Evolutionary conservation across 2,113 vertebrate genomes (phyloP), one percentile per base, ranked within the genome.

Genomic region (Cnemophilus loriae): DNA sequence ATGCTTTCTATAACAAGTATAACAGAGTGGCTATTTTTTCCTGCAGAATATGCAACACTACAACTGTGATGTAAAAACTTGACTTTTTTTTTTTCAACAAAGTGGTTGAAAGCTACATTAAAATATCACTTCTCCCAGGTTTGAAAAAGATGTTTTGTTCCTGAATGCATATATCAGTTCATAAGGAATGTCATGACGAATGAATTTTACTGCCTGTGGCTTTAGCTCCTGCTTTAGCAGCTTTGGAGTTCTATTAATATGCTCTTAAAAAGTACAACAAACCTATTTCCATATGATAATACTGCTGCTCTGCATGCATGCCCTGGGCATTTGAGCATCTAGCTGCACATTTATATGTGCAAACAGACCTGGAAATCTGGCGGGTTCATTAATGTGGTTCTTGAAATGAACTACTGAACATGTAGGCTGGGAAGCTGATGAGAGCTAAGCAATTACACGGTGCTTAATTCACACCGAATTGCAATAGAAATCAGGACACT

Each of bases 211-310:
- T 80, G 94, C 82, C 84, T 88, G 81, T 93, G 82, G 87, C 67
- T 94, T 92, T 87, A 92, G 67, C 26, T 96, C 55, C 52, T 80
- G 68, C 79, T 93, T 67, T 74, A 70, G 68, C 68, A 89, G 68
- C 84, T 84, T 86, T 70, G n/a, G 64, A 87, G 47, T 84, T 90
- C 83, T 71, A 92, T 95, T 92, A 94, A 78, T 75, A 89, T 12
- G 37, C 73, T 52, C 64, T 94, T 44, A 75, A 87, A 90, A 73
- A 83, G 64, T 65, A 81, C 3, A 53, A 90, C 85, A 95, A 96
- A 89, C 56, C 89, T 83, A 95, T 86, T 90, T 91, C 93, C 95
- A 59, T 96, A 83, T 77, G 82, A 88, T 89, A 96, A 96, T 87
- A 49, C 39, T 67, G 74, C 90, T 83, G 75, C 87, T 94, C 71